These are phyloP conservation scores for Cryptomyrus ogoouensis DNA, from an alignment of 2,113 vertebrate genomes.

Conservation along the genomic window DNA sequence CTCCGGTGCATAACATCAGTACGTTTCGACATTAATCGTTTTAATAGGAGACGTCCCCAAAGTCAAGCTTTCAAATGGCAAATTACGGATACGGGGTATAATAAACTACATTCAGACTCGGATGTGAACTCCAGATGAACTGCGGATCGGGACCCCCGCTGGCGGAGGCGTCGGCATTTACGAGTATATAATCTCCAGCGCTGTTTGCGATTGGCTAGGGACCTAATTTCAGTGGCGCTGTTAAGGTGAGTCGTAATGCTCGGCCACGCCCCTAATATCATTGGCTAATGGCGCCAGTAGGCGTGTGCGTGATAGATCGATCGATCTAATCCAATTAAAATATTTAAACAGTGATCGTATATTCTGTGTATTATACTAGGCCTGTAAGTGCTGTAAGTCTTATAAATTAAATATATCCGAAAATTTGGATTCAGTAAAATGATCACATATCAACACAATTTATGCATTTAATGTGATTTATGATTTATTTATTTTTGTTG, in stretches of 20 bases:
- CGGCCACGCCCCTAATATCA: not conserved
- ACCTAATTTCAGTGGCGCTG: not conserved
- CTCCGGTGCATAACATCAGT: not conserved
- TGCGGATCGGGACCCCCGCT: constrained; percentile 28
- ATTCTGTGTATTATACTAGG: not conserved
- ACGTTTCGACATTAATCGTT: constrained; percentile 65
- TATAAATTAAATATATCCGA: not conserved
- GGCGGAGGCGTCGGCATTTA: constrained; percentile 19
- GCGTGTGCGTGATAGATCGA: not conserved
- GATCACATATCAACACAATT: not conserved
- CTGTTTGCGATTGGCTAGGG: not conserved
- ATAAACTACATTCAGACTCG: constrained; percentile 60
- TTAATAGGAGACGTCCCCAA: constrained; percentile 78
- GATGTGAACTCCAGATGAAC: constrained; percentile 48
- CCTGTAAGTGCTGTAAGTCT: not conserved
- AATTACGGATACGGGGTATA: constrained; percentile 61
- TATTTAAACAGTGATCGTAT: not conserved
- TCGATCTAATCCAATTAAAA: not conserved
- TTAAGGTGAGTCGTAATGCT: not conserved
- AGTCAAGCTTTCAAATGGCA: constrained; percentile 79
- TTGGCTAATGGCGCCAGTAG: not conserved
- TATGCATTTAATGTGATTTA: not conserved
- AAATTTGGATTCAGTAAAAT: not conserved
- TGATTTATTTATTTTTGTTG: not conserved
- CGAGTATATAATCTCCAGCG: constrained; percentile 14